These are phyloP conservation scores for Drosophila kohkoa DNA, from an alignment of 1,140 invertebrate species.

Conservation along the genomic window DNA sequence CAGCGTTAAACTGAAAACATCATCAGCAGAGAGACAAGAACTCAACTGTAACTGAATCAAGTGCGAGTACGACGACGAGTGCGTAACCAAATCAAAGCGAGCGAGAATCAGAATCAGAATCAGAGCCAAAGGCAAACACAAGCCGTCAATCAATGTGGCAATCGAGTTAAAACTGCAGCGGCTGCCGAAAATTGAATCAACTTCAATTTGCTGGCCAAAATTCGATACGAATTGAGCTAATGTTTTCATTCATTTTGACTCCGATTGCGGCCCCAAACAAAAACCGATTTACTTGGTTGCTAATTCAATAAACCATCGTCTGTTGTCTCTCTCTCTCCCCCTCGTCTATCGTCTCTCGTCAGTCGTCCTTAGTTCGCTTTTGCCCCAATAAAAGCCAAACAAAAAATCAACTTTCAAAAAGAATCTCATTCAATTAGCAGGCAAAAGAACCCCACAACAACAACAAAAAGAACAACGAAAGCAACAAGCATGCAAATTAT, in stretches of 20 bases:
- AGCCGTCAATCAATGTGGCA: constrained; percentile 48
- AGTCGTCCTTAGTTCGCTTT: background rate
- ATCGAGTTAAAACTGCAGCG: constrained; percentile 48
- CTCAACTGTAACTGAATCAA: constrained; percentile 14
- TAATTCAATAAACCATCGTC: constrained; percentile 34
- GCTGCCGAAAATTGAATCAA: constrained; percentile 27
- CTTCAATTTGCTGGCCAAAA: constrained; percentile 10
- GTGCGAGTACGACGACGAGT: constrained; percentile 29
- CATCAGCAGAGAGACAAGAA: background rate
- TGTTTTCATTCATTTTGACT: constrained; percentile 15
- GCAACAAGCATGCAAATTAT: constrained; percentile 54
- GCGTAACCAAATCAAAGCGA: constrained; percentile 44
- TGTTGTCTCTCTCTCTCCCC: no score
- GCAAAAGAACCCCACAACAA: constrained; percentile 13
- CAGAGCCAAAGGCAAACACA: constrained; percentile 8
- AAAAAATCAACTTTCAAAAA: constrained; percentile 32
- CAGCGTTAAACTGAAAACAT: background rate
- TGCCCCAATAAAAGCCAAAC: constrained; percentile 19
- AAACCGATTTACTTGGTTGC: constrained; percentile 36
- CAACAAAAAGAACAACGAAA: constrained; percentile 14
- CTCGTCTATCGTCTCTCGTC: no score
- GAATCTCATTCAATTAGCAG: constrained; percentile 59
- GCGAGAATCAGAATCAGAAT: constrained; percentile 3
- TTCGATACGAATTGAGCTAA: constrained; percentile 19
- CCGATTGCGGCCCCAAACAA: constrained; percentile 15